These are phyloP conservation scores for Scolopax mira DNA, from an alignment of 2,113 vertebrate species.

Conservation along the genomic window DNA sequence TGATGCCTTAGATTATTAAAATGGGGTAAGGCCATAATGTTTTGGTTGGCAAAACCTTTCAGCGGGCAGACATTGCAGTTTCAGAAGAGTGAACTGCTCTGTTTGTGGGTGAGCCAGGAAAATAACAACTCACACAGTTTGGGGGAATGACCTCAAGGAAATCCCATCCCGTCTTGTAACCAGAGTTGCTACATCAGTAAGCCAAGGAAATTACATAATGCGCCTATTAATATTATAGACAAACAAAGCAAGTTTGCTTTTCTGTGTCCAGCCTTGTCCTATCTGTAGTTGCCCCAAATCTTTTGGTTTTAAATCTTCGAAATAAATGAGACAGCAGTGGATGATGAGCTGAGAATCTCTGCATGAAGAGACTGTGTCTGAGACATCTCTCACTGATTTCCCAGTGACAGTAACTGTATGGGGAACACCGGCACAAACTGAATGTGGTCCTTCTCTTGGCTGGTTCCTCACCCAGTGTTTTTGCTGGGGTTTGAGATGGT, in stretches of 20 bases:
- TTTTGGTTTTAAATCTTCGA: background rate
- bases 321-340: background rate
- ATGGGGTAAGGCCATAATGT: constrained; percentile 35
- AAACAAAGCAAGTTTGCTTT: constrained; percentile 8
- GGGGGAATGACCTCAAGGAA: constrained; percentile 63
- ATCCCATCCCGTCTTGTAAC: constrained; percentile 53
- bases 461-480: background rate
- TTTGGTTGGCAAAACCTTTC: constrained; percentile 58
- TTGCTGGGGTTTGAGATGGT: background rate
- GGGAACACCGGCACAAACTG: background rate
- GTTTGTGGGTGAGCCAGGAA: constrained; percentile 68
- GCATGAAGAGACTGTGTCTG: background rate
- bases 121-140: constrained; percentile 46
- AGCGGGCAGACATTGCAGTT: constrained; percentile 50
- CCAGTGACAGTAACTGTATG: background rate
- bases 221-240: background rate
- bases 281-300: background rate
- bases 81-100: constrained; percentile 58
- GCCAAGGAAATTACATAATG: constrained; percentile 50
- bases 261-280: background rate
- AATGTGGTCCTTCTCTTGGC: background rate
- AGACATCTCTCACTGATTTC: background rate
- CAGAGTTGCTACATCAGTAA: constrained; percentile 38
- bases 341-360: background rate
- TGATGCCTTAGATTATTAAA: constrained; percentile 63